phyloP scores from a whole-genome alignment of 2,797 vertebrate species.

The Mallotus villosus region DNA sequence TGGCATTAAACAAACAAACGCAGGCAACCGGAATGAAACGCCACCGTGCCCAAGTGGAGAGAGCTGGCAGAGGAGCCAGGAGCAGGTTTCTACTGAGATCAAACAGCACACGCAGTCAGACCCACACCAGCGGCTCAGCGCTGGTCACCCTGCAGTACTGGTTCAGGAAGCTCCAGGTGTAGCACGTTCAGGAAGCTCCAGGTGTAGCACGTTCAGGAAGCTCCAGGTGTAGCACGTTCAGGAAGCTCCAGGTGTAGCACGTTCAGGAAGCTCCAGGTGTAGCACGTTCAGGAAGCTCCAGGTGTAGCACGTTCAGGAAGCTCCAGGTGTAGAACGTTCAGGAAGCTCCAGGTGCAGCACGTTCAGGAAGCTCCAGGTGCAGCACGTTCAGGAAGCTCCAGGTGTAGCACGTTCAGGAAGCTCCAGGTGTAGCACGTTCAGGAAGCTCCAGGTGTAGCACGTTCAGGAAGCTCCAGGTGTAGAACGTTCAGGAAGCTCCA shows the following conservation, averaged over 20 bases:
- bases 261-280: no score
- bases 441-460: no score
- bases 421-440: no score
- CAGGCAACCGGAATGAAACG: conserved; percentile 62
- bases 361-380: no score
- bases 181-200: no score
- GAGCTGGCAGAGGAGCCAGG: conserved; percentile 57
- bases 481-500: no score
- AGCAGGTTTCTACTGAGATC: conserved; percentile 57
- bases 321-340: no score
- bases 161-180: neutral
- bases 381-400: no score
- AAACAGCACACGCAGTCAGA: conserved; percentile 46
- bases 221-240: neutral
- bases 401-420: no score
- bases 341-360: no score
- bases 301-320: neutral
- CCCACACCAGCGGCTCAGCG: neutral
- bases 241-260: neutral
- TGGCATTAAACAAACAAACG: conserved; percentile 72
- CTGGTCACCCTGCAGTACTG: neutral
- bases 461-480: no score
- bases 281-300: no score
- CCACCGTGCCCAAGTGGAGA: conserved; percentile 61
- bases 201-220: neutral